A percentile compares a stretch with the other conserved stretches of the same genome.
Conservation (phyloP, 2,888 invertebrate genomes). For the Orthosia gothica region DNA sequence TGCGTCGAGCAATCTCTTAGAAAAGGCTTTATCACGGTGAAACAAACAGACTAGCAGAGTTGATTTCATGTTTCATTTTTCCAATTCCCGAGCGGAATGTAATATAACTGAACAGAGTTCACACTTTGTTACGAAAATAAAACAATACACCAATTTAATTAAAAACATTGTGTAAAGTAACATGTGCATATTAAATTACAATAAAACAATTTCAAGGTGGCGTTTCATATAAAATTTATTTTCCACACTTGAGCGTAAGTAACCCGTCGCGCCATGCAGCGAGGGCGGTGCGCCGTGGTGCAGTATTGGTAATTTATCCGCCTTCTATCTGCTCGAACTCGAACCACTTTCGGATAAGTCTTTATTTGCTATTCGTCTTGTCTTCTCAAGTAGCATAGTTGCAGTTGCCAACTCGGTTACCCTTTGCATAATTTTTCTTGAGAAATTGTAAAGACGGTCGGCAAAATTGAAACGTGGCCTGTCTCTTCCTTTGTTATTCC, state of each 20-base stretch:
- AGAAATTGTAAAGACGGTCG: constrained; percentile 61
- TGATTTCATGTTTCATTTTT: constrained; percentile 60
- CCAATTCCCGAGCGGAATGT: constrained; percentile 52
- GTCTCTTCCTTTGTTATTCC: constrained; percentile 59
- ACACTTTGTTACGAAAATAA: constrained; percentile 46
- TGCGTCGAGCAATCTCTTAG: constrained; percentile 29
- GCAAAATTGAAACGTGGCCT: constrained; percentile 62
- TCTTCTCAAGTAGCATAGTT: constrained; percentile 61
- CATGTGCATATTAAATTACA: no score
- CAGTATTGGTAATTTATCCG: constrained; percentile 67
- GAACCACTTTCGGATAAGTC: constrained; percentile 65
- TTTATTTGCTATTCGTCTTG: constrained; percentile 72
- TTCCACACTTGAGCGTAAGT: no score
- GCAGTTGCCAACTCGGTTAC: constrained; percentile 64
- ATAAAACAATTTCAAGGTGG: no score
- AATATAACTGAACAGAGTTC: constrained; percentile 43
- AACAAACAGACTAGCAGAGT: constrained; percentile 43
- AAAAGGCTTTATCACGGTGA: constrained; percentile 11
- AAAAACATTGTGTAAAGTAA: no score
- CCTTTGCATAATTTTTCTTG: constrained; percentile 63
- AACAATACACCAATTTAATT: constrained; percentile 28
- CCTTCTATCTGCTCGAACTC: constrained; percentile 62
- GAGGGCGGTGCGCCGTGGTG: neutral
- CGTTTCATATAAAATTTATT: no score
- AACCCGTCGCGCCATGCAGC: no score